Base-by-base conservation (phyloP, 2,797 vertebrate genomes). In the Craterocephalus amniculus region DNA sequence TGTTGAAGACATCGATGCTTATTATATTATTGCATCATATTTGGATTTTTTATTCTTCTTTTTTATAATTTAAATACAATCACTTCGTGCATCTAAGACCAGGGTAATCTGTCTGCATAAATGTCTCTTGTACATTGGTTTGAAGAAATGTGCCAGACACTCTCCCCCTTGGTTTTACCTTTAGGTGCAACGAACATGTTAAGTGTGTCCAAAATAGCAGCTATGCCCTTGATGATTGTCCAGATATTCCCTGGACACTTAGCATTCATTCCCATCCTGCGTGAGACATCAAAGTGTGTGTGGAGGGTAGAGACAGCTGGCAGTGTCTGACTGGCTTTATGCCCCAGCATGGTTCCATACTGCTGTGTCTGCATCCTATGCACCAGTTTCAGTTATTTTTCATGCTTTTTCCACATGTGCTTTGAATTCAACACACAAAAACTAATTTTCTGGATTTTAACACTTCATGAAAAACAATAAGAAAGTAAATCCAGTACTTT, bases 281-380 rank as follows among this genome's bases (percentile, higher is more conserved):
- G 74, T 76, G 84, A 74, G 69, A 86, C 91, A 91, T 92, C 86
- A 91, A 91, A 89, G 87, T 82, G 85, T 68, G 80, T 79, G 82
- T 78, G 80, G 67, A 86, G 83, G 76, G 75, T 85, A 85, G 76
- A 84, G 84, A 87, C 90, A 93, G 91, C 89, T 89, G 88, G 83
- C 63, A 62, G 63, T 60, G 68, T 38, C 74, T 78, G 89, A 88
- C 87, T 89, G 88, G 87, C 85, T 81, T 72, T 51, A 40, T 70
- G 81, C 71, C 86, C 88, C 74, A 61, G 81, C 81, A 29, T 75
- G 80, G 72, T 59, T 49, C 84, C 78, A 68, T 58, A 13, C 64
- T 55, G 55, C 72, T 75, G 60, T 71, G 70, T 86, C 85, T 90
- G 81, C 87, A 90, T 90, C 58, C 79, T 70, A 79, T 88, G 83